A percentile compares a stretch with the other conserved stretches of the same genome.
These are phyloP conservation scores for Morone saxatilis DNA, from an alignment of 2,113 vertebrate species.

Conservation along the genomic window DNA sequence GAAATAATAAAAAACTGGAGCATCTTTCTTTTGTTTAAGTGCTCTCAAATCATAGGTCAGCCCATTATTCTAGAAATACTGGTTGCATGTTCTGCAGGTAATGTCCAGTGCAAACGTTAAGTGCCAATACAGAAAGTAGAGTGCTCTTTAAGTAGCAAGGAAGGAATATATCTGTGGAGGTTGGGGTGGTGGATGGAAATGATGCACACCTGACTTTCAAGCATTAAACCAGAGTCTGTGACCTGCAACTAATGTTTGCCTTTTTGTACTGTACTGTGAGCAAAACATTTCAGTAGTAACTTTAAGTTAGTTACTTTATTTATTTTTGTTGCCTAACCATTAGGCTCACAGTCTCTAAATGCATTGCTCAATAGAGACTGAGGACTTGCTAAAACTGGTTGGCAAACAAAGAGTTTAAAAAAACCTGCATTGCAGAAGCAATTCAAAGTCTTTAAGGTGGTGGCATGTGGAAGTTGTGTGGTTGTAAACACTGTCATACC, in stretches of 20 bases:
- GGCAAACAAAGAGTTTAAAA: too few species aligned
- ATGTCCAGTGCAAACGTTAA: background rate
- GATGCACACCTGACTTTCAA: background rate
- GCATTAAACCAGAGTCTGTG: background rate
- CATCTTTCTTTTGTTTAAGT: background rate
- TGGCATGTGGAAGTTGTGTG: too few species aligned
- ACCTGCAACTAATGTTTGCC: background rate
- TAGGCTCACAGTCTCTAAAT: too few species aligned
- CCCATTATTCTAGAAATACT: background rate
- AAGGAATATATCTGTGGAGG: too few species aligned
- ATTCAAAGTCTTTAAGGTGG: too few species aligned
- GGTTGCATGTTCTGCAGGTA: background rate
- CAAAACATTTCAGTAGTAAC: too few species aligned
- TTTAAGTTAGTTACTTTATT: too few species aligned
- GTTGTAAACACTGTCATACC: too few species aligned
- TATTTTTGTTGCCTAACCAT: background rate
- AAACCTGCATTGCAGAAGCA: too few species aligned
- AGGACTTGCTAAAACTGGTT: too few species aligned
- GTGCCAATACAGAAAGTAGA: background rate
- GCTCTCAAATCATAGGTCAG: background rate
- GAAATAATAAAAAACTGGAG: background rate
- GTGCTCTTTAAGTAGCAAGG: background rate
- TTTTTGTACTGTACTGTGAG: background rate
- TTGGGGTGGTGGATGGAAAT: background rate
- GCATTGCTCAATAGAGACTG: too few species aligned